Conservation (phyloP, 2,797 vertebrate species). For the Uromys caudimaculatus region DNA sequence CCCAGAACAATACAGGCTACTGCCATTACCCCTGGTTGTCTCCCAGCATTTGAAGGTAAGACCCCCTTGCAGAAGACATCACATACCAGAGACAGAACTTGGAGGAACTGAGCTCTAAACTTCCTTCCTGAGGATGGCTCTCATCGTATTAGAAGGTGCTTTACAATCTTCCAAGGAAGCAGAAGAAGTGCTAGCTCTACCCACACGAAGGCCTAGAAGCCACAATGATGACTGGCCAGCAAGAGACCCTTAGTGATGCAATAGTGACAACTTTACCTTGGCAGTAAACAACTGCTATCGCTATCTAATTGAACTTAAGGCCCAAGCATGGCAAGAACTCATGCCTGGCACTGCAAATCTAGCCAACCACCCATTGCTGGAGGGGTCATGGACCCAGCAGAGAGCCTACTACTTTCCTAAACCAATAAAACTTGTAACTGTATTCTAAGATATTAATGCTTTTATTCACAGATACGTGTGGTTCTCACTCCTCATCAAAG, state of each 20-base stretch:
- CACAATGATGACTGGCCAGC: neutral
- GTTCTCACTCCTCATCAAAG: neutral
- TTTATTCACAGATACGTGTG: neutral
- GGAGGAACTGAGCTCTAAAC: neutral
- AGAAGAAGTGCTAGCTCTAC: neutral
- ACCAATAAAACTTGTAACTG: neutral
- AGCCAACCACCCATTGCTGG: neutral
- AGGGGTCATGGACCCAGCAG: neutral
- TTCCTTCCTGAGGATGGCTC: neutral
- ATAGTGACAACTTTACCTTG: neutral
- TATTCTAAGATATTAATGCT: neutral
- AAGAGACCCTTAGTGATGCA: neutral
- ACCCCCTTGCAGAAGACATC: neutral
- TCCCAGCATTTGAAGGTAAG: neutral
- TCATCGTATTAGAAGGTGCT: neutral
- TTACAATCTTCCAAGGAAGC: too few species aligned
- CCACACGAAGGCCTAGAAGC: neutral
- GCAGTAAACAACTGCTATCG: neutral
- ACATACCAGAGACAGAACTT: neutral
- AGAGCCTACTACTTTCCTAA: neutral
- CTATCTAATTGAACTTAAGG: neutral
- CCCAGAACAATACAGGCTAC: neutral
- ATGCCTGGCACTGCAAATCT: neutral
- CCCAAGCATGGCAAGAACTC: neutral
- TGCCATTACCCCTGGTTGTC: neutral